Evolutionary conservation across 2,113 vertebrate species (phyloP).

Genomic region (Acinonyx jubatus): DNA sequence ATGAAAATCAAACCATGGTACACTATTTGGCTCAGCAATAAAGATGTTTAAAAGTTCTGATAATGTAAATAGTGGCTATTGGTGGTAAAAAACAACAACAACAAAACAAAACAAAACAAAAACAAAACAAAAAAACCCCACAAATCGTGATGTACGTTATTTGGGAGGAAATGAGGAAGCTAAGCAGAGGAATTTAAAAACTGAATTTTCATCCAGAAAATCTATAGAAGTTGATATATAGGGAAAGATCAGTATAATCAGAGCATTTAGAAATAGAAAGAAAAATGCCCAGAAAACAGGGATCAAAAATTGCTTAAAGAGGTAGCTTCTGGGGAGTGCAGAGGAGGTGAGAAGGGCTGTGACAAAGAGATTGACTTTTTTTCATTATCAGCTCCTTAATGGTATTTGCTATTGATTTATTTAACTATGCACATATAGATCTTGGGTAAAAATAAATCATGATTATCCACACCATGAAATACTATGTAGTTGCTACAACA

Average conservation of each 20-base stretch:
- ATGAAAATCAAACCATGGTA: neutral
- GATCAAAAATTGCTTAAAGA: neutral
- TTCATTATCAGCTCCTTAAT: neutral
- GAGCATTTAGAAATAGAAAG: neutral
- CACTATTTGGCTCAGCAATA: neutral
- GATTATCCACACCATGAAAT: neutral
- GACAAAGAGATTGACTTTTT: neutral
- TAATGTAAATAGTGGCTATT: neutral
- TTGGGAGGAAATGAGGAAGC: neutral
- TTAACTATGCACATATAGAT: neutral
- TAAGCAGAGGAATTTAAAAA: neutral
- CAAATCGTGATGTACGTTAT: neutral
- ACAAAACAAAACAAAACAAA: too few species aligned
- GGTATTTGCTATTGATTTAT: neutral
- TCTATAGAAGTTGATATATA: neutral
- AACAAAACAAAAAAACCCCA: too few species aligned
- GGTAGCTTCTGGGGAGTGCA: neutral
- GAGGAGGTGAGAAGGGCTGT: neutral
- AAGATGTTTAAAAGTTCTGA: neutral
- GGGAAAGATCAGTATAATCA: neutral
- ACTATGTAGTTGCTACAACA: neutral
- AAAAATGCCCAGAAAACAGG: neutral
- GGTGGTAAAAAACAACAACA: neutral
- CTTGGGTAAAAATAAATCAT: conserved; percentile 1
- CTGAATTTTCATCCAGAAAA: neutral